Evolutionary conservation across 2,888 invertebrate genomes (phyloP), one percentile per base, ranked within the genome.

Genomic region (Campoplex capitator): DNA sequence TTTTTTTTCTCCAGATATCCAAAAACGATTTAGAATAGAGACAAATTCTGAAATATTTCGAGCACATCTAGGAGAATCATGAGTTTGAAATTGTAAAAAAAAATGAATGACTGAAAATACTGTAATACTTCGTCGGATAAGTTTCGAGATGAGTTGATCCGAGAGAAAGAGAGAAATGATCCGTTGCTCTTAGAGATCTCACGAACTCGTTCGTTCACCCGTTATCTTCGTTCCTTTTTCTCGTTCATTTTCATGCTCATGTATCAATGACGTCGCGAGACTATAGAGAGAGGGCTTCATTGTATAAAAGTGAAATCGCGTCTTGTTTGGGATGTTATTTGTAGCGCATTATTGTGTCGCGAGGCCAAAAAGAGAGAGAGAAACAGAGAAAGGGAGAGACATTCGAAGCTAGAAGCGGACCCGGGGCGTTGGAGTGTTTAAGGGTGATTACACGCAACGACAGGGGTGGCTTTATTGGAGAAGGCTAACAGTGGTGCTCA

Each of bases 381-480:
- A 35, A 45, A 58, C 62, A 91, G 38, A 75, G 67, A 73, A 90
- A 85, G 88, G 87, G 90, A 13, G 28, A 58, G 90, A 90, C 90
- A 91, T 91, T 91, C 90, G 83, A 71, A 84, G 85, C 45, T 86
- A 83, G 79, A 76, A 87, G 67, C 76, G 67, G 83, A 85, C 86
- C 87, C 92, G 90, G 93, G 93, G 94, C 93, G 94, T 93, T 93
- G 92, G 93, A 93, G 94, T 93, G 93, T 94, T 94, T 93, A 94
- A 93, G 94, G 94, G 93, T 93, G 94, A 94, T 94, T 93, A 94
- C 93, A 92, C 93, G 92, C 93, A 92, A 93, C 92, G 93, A 93
- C 92, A 93, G 91, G 94, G 94, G 93, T 93, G 92, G 93, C 93
- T 93, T 94, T 94, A 94, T 94, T 93, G 93, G 91, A 93, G 92